These are phyloP conservation scores for Sturnira hondurensis DNA, from an alignment of 2,113 vertebrate species.

Conservation along the genomic window DNA sequence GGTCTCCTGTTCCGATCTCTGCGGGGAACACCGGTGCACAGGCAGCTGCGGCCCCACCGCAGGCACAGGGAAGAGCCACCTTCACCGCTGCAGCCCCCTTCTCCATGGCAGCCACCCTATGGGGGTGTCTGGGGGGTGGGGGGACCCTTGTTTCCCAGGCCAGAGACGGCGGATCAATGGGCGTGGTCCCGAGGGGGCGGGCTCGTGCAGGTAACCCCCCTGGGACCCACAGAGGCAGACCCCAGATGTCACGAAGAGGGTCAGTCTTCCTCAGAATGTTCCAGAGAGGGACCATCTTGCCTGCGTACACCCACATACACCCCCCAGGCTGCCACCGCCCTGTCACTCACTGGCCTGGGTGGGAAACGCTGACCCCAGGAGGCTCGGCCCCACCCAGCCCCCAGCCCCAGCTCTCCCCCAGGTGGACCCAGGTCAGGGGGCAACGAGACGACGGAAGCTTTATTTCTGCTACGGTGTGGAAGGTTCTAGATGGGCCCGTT, in stretches of 20 bases:
- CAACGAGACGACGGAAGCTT: fast-evolving
- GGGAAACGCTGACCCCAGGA: neutral
- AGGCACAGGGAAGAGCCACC: neutral
- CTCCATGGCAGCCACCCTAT: fast-evolving
- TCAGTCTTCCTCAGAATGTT: neutral
- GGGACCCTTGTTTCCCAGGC: neutral
- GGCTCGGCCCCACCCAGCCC: too few species aligned
- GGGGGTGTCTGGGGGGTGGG: fast-evolving
- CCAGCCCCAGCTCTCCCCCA: fast-evolving
- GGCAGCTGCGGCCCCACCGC: neutral
- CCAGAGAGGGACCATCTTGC: fast-evolving
- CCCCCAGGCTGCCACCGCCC: fast-evolving
- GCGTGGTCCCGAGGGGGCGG: neutral
- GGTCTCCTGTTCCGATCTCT: neutral
- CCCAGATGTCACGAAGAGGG: fast-evolving
- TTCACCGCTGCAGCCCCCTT: fast-evolving
- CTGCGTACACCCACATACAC: fast-evolving
- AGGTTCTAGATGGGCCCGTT: neutral
- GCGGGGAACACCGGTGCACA: fast-evolving
- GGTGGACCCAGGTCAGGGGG: fast-evolving
- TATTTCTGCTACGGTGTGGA: neutral
- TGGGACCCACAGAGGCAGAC: neutral
- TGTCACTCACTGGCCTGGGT: fast-evolving
- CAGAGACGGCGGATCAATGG: fast-evolving
- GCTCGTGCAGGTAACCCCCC: neutral